These are phyloP conservation scores for Clusia tigrina DNA, from an alignment of 2,888 invertebrate genomes.

Conservation along the genomic window DNA sequence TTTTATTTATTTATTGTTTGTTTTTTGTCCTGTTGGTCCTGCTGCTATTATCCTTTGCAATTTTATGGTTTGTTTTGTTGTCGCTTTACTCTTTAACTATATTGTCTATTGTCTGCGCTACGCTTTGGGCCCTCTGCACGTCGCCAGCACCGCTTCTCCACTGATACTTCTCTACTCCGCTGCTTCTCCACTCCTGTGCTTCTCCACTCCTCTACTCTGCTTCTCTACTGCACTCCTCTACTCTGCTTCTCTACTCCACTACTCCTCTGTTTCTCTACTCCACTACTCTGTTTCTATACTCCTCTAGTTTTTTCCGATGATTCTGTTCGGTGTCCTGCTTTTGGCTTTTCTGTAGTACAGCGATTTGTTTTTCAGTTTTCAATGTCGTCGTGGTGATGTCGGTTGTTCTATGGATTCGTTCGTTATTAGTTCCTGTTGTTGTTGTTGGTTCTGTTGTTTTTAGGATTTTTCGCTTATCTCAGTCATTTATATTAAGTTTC, in stretches of 20 bases:
- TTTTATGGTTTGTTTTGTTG: slow-evolving; percentile 39
- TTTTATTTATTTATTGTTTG: slow-evolving; percentile 19
- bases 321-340: not conserved
- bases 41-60: slow-evolving; percentile 21
- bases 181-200: not conserved
- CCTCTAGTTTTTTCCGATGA: not conserved
- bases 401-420: slow-evolving; percentile 1
- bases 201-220: not conserved
- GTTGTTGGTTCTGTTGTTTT: slow-evolving; percentile 4
- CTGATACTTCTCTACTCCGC: too few relatives aligned
- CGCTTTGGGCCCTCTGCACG: not conserved
- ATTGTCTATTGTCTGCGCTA: not conserved
- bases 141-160: not conserved
- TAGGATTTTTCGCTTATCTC: slow-evolving; percentile 33
- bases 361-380: not conserved
- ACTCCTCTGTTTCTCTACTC: not conserved
- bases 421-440: slow-evolving; percentile 23
- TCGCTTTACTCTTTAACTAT: slow-evolving; percentile 20
- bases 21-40: slow-evolving; percentile 16
- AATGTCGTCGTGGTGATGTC: not conserved
- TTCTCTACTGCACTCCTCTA: not conserved
- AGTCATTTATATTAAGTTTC: slow-evolving; percentile 37
- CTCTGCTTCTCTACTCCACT: not conserved
- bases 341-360: not conserved
- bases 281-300: not conserved